Percentiles rank a stretch among this genome's conserved stretches.
phyloP scores from a whole-genome alignment of 2,113 vertebrate genomes.

The Panthera leo region DNA sequence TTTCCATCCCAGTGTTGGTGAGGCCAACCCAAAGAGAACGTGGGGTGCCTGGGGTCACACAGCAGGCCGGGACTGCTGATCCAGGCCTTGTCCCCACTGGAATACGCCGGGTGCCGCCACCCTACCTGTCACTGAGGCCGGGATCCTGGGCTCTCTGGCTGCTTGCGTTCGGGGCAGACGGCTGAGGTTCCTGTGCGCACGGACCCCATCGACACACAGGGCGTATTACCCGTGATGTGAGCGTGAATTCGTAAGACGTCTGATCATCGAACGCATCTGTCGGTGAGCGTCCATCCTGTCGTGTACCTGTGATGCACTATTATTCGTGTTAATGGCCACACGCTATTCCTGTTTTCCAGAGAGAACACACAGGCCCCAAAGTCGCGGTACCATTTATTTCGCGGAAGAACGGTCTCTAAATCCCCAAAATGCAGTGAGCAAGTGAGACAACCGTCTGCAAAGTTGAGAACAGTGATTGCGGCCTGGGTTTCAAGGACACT shows the following conservation, averaged over 20 bases:
- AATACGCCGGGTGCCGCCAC: accelerated
- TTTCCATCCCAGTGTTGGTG: accelerated
- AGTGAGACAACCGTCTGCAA: background rate
- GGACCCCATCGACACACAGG: accelerated
- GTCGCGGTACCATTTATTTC: accelerated
- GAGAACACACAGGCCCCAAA: no score
- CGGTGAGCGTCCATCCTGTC: accelerated
- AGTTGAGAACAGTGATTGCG: accelerated
- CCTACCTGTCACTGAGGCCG: accelerated
- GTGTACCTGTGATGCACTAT: accelerated
- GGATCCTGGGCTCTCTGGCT: accelerated
- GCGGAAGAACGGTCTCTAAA: background rate
- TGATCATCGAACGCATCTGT: accelerated
- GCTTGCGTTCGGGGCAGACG: accelerated
- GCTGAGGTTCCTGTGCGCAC: accelerated
- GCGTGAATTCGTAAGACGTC: accelerated
- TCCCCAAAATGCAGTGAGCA: background rate
- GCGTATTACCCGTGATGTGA: accelerated
- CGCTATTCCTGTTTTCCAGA: accelerated
- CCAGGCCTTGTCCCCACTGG: accelerated
- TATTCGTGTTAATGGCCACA: accelerated
- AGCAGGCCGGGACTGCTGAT: accelerated
- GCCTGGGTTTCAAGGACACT: background rate
- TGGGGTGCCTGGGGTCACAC: accelerated
- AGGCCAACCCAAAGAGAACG: accelerated